Conservation (phyloP, 2,888 invertebrate genomes). For the Nomada goodeniana region DNA sequence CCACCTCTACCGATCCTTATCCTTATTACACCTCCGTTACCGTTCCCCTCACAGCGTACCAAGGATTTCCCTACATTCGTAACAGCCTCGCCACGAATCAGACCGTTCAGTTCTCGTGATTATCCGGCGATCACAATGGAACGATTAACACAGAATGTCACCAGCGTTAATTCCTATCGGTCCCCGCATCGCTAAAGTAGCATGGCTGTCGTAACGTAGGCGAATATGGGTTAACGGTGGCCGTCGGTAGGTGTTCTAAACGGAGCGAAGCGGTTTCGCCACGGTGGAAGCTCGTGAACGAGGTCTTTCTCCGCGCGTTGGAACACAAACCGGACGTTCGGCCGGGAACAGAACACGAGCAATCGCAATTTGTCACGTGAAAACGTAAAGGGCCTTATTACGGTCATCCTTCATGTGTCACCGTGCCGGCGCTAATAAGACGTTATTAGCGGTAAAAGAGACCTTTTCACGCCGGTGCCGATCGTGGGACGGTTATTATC, state of each 20-base stretch:
- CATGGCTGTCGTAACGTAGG: slow-evolving; percentile 35
- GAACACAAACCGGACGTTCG: slow-evolving; percentile 46
- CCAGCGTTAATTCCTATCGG: slow-evolving; percentile 46
- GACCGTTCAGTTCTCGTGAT: neutral
- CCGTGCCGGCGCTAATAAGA: slow-evolving; percentile 68
- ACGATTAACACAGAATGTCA: slow-evolving; percentile 46
- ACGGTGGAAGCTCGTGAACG: slow-evolving; percentile 42
- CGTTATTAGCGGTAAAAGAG: slow-evolving; percentile 72
- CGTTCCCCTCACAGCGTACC: neutral
- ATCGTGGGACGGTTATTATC: slow-evolving; percentile 73
- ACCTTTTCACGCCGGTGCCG: slow-evolving; percentile 69
- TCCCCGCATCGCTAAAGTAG: slow-evolving; percentile 30
- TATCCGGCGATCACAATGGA: slow-evolving; percentile 40
- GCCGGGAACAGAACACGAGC: slow-evolving; percentile 52
- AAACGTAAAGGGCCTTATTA: slow-evolving; percentile 71
- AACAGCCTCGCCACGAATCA: slow-evolving; percentile 34
- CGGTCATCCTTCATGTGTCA: slow-evolving; percentile 70
- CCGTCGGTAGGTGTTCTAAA: slow-evolving; percentile 46
- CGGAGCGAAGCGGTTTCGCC: slow-evolving; percentile 48
- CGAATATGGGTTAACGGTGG: slow-evolving; percentile 55
- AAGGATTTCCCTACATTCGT: slow-evolving; percentile 23
- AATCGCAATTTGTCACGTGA: slow-evolving; percentile 72
- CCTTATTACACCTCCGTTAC: too few relatives aligned
- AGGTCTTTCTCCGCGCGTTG: slow-evolving; percentile 21
- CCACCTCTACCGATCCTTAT: too few relatives aligned